These are phyloP conservation scores for Branchellion lobata DNA, from an alignment of 2,888 invertebrate genomes.

Conservation along the genomic window DNA sequence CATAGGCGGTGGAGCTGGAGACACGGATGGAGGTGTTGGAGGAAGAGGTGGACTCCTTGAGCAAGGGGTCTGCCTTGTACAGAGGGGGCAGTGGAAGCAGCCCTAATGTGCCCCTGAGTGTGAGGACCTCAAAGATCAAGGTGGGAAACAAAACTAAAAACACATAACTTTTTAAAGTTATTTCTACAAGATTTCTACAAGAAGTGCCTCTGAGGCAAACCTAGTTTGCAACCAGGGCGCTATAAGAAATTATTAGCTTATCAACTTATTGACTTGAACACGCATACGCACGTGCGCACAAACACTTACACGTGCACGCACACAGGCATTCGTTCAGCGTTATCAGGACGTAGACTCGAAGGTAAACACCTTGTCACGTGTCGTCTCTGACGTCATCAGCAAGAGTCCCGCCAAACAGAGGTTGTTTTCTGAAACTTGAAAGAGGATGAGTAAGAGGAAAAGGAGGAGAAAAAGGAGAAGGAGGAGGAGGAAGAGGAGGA, in stretches of 20 bases:
- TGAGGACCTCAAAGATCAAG: neutral
- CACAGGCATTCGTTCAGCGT: neutral
- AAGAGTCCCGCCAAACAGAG: conserved; percentile 2
- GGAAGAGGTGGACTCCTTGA: neutral
- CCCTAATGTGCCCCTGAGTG: neutral
- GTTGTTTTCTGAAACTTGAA: neutral
- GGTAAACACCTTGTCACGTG: neutral
- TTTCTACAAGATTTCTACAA: neutral
- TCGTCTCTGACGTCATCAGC: neutral
- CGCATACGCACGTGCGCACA: no score
- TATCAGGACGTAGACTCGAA: neutral
- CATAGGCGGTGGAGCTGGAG: neutral
- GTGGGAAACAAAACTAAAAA: neutral
- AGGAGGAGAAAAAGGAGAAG: no score
- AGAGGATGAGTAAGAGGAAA: no score
- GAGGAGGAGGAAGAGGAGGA: no score
- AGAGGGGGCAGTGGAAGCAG: neutral
- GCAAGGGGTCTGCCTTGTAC: neutral
- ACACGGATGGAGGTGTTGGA: neutral
- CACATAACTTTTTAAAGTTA: neutral
- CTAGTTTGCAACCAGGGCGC: neutral
- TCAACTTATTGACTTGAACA: no score
- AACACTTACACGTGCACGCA: no score
- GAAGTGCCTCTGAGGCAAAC: neutral
- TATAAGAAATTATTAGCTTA: no score